A percentile compares a stretch with the other conserved stretches of the same genome.
These are phyloP conservation scores for Notolabrus celidotus DNA, from an alignment of 2,797 vertebrate species.

Conservation along the genomic window DNA sequence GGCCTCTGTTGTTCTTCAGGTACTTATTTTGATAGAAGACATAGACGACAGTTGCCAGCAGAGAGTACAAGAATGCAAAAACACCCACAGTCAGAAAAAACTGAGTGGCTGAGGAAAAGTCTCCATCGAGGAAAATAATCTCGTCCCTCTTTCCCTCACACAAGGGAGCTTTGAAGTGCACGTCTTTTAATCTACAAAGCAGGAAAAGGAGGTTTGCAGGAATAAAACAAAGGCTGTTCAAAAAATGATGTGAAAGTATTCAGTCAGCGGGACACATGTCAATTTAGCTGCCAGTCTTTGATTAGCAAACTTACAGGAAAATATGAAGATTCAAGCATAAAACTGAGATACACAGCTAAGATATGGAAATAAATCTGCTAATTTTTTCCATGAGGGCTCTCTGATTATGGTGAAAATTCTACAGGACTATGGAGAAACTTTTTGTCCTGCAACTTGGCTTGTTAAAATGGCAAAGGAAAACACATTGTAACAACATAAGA, in stretches of 20 bases:
- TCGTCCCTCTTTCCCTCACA: constrained; percentile 91
- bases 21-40: constrained; percentile 99
- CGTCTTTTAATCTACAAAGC: constrained; percentile 91
- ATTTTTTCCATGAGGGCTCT: too few species aligned
- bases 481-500: too few species aligned
- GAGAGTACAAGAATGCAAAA: constrained; percentile 95
- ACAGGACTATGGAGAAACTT: too few species aligned
- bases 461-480: too few species aligned
- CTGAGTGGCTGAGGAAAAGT: constrained; percentile 92
- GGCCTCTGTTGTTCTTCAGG: constrained; percentile 96
- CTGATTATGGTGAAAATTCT: too few species aligned
- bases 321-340: too few species aligned
- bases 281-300: too few species aligned
- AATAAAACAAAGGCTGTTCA: neutral
- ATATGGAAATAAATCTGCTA: too few species aligned
- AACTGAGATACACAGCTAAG: too few species aligned
- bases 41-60: constrained; percentile 95
- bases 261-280: neutral
- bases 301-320: too few species aligned
- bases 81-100: constrained; percentile 96
- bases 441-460: too few species aligned
- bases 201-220: constrained; percentile 24
- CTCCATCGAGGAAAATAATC: constrained; percentile 90
- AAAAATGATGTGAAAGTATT: neutral
- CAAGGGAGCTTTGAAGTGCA: constrained; percentile 92